Evolutionary conservation across 2,113 vertebrate species (phyloP).

Genomic region (Aegotheles bennettii): DNA sequence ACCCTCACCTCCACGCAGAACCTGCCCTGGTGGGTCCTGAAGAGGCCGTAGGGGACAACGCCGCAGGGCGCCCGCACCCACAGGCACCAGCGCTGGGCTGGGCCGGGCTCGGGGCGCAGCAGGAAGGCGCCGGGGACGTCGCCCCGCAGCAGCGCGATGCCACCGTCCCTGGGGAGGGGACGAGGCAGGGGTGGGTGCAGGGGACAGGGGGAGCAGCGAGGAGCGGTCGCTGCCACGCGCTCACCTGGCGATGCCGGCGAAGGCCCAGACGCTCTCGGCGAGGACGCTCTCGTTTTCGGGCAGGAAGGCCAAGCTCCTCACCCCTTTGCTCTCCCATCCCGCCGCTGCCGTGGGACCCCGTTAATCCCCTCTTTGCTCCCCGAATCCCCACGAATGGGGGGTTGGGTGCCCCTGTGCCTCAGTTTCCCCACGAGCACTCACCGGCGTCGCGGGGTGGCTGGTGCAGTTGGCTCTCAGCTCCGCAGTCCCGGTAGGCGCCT

Average conservation of each 20-base stretch:
- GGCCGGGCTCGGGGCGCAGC: constrained; percentile 78
- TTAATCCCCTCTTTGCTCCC: neutral
- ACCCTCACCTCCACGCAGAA: constrained; percentile 82
- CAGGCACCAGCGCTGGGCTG: constrained; percentile 76
- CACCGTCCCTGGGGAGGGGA: constrained; percentile 72
- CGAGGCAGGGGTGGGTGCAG: fast-evolving
- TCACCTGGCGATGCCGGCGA: constrained; percentile 85
- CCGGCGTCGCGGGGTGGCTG: constrained; percentile 75
- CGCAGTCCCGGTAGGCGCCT: constrained; percentile 90
- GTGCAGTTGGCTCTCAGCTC: constrained; percentile 80
- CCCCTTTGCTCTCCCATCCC: constrained; percentile 60
- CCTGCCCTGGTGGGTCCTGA: constrained; percentile 74
- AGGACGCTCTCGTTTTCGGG: constrained; percentile 84
- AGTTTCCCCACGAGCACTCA: constrained; percentile 22
- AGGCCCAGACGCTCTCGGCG: constrained; percentile 87
- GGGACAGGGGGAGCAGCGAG: fast-evolving
- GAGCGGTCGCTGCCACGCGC: neutral
- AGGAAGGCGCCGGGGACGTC: constrained; percentile 88
- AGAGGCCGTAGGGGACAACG: constrained; percentile 73
- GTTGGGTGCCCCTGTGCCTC: neutral
- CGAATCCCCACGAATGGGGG: no score
- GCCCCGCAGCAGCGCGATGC: constrained; percentile 77
- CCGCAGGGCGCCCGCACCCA: constrained; percentile 83
- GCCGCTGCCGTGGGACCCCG: neutral
- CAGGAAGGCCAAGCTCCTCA: constrained; percentile 55